Percentiles rank a stretch among this genome's conserved stretches.
phyloP scores from a whole-genome alignment of 2,113 vertebrate genomes.

The Saguinus imperator region DNA sequence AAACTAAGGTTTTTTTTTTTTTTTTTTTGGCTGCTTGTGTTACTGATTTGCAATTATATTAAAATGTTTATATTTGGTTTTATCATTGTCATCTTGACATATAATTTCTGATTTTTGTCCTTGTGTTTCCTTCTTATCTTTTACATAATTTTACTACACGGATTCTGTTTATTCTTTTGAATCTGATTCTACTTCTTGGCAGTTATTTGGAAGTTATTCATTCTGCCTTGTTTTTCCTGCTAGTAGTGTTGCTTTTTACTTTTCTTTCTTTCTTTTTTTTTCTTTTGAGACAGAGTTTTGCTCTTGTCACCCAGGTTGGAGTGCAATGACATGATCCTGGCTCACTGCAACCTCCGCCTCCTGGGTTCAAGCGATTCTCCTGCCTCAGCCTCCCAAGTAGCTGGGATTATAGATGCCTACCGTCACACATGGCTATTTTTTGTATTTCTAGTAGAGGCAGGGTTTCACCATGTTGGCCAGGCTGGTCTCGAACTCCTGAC shows the following conservation, averaged over 20 bases:
- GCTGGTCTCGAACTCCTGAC: too few species aligned
- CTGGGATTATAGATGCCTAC: too few species aligned
- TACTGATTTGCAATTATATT: background rate
- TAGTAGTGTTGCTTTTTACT: background rate
- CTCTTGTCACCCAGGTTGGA: too few species aligned
- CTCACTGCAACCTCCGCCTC: too few species aligned
- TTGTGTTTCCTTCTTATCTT: background rate
- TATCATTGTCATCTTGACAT: background rate
- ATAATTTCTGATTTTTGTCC: background rate
- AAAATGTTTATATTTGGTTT: background rate
- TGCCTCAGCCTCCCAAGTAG: too few species aligned
- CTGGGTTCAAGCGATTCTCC: too few species aligned
- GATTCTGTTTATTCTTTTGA: background rate
- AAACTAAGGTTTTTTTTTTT: background rate
- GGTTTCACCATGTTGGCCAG: too few species aligned
- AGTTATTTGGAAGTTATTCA: background rate
- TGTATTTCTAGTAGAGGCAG: too few species aligned
- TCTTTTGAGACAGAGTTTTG: too few species aligned
- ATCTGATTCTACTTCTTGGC: background rate
- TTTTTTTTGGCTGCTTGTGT: background rate
- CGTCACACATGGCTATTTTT: too few species aligned
- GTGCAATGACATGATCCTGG: too few species aligned
- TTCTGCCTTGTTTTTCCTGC: background rate
- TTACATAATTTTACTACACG: background rate
- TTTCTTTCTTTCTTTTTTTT: too few species aligned